Base-by-base conservation (phyloP, 2,888 invertebrate genomes). In the Halictus ligatus region DNA sequence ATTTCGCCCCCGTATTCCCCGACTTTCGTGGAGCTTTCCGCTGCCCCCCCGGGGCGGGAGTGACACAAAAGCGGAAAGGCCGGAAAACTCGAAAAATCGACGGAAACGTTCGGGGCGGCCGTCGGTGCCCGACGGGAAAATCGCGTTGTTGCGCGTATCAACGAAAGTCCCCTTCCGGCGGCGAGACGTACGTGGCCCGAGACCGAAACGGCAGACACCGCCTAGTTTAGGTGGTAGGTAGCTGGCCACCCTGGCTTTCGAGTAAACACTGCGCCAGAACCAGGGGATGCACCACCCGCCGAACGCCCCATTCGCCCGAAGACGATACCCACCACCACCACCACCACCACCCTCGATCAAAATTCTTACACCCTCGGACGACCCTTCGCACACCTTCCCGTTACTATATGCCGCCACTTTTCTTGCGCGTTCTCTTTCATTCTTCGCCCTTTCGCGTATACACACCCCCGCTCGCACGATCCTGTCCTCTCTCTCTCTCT, bases 191-290 rank as follows among this genome's bases (percentile, higher is more conserved):
- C n/a, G n/a, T n/a, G n/a, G 50, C 25, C 75, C 71, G 80, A 78
- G n/a, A 78, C 72, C 73, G 75, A 88, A 77, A 80, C 75, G 79
- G 29, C 75, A 79, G 74, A 78, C 89, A 83, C 87, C 90, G 81
- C 90, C 90, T 90, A 90, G 79, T 84, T 29, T 80, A 69, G 82
- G 75, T 40, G 80, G 74, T 73, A 89, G 80, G 74, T 73, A 89
- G 78, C 82, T 89, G 82, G 81, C 77, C 83, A 81, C 77, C 85
- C 89, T 87, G 81, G 77, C 81, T 78, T 81, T 83, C 87, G 75
- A 75, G 89, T 91, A 91, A 91, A 91, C 91, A 91, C 89, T 91
- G 91, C 91, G 85, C 86, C 89, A 89, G 87, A 58, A n/a, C n/a
- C 85, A 84, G 89, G 87, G 89, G 87, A 89, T 89, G 89, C 90